These are phyloP conservation scores for Scaptomyza parva DNA, from an alignment of 2,888 invertebrate species.

Conservation along the genomic window DNA sequence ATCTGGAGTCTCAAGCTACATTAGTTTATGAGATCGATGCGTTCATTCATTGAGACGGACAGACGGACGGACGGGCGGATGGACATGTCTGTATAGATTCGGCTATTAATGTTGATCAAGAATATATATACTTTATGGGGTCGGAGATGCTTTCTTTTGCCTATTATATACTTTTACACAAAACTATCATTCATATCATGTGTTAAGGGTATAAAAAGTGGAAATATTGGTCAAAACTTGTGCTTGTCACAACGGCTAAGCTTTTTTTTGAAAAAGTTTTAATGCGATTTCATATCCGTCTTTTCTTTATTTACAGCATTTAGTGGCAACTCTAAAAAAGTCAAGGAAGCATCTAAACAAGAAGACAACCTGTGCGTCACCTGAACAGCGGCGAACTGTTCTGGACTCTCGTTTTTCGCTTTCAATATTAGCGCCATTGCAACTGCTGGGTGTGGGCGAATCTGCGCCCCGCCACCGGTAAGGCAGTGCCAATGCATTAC, in stretches of 20 bases:
- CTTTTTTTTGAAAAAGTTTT: slow-evolving; percentile 23
- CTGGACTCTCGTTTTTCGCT: slow-evolving; percentile 73
- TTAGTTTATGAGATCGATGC: too few species aligned
- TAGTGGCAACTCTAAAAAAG: neutral
- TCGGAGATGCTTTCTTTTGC: too few species aligned
- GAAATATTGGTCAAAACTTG: neutral
- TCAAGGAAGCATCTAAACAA: neutral
- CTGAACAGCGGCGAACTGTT: slow-evolving; percentile 79
- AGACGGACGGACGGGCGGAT: too few species aligned
- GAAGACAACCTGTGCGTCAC: slow-evolving; percentile 3
- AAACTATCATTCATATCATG: too few species aligned
- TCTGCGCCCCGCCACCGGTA: slow-evolving; percentile 86
- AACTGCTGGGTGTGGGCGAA: slow-evolving; percentile 85
- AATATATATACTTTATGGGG: too few species aligned
- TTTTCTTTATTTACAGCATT: slow-evolving; percentile 45
- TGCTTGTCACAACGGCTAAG: slow-evolving; percentile 12
- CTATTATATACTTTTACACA: too few species aligned
- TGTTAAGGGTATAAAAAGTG: too few species aligned
- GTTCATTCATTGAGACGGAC: too few species aligned
- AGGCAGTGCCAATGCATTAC: slow-evolving; percentile 61
- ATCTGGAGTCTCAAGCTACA: too few species aligned
- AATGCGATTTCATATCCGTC: slow-evolving; percentile 19
- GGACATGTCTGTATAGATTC: too few species aligned
- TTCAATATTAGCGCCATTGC: slow-evolving; percentile 85
- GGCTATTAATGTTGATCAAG: too few species aligned